phyloP scores from a whole-genome alignment of 1,140 invertebrate genomes.

The Lamellibrachia luymesi region DNA sequence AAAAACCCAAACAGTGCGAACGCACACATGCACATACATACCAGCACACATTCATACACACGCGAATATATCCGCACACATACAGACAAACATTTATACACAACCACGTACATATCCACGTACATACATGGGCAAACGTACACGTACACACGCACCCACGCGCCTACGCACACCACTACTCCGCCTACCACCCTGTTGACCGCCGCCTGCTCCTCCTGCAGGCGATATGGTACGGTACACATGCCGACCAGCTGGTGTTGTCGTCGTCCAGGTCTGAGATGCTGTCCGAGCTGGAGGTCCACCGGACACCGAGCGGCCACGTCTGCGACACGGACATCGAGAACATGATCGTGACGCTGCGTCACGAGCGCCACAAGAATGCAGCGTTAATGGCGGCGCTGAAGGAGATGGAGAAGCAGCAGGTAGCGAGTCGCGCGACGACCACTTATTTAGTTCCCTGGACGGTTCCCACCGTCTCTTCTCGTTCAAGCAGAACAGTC shows the following conservation, averaged over 20 bases:
- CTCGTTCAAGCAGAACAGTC: neutral
- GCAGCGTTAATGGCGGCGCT: neutral
- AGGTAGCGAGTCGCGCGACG: neutral
- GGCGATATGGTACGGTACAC: neutral
- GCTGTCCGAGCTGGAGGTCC: neutral
- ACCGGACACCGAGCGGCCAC: neutral
- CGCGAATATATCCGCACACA: too few relatives aligned
- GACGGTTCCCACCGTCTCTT: too few relatives aligned
- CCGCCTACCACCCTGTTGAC: too few relatives aligned
- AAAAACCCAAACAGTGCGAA: too few relatives aligned
- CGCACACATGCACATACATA: too few relatives aligned
- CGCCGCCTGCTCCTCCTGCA: neutral
- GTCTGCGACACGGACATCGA: neutral
- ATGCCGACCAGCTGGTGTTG: neutral
- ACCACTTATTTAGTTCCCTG: neutral
- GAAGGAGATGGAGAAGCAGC: neutral
- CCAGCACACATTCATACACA: too few relatives aligned
- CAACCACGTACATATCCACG: too few relatives aligned
- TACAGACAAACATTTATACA: too few relatives aligned
- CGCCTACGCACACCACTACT: neutral
- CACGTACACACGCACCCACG: neutral
- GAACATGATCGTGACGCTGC: neutral
- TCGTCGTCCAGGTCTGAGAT: neutral
- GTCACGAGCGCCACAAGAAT: neutral
- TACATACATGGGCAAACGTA: too few relatives aligned